Evolutionary conservation across 2,888 invertebrate genomes (phyloP).

Genomic region (Helobdella robusta): DNA sequence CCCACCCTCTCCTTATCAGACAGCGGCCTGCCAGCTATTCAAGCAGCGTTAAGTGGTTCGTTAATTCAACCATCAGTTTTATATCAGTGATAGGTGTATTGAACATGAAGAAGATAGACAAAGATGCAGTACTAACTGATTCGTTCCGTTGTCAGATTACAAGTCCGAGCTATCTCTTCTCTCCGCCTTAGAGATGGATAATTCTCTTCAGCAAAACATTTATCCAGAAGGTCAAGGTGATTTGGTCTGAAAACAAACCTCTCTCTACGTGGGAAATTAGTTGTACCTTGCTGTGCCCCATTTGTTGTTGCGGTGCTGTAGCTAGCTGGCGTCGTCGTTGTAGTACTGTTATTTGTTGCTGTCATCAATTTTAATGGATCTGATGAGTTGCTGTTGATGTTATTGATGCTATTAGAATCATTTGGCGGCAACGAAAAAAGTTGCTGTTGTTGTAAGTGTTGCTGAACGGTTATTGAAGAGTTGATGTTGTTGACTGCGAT

Average conservation of each 20-base stretch:
- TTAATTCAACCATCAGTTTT: no score
- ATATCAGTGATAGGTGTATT: no score
- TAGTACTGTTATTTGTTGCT: no score
- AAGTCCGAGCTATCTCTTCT: conserved; percentile 50
- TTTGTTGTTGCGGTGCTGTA: neutral
- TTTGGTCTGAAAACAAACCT: conserved; percentile 53
- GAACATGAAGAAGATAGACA: no score
- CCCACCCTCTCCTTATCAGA: conserved; percentile 50
- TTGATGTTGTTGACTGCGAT: neutral
- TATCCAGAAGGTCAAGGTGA: conserved; percentile 51
- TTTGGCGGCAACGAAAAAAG: neutral
- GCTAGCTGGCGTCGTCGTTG: neutral
- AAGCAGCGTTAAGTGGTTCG: no score
- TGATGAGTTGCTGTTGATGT: conserved; percentile 11
- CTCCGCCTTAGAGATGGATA: conserved; percentile 51
- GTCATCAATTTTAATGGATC: no score
- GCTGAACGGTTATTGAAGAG: no score
- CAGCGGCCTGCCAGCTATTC: conserved; percentile 40
- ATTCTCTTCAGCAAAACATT: conserved; percentile 50
- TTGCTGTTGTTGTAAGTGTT: conserved; percentile 11
- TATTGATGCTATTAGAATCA: neutral
- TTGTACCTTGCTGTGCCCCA: no score
- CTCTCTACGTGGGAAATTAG: conserved; percentile 44
- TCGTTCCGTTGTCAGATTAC: conserved; percentile 43
- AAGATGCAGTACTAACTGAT: conserved; percentile 36